phyloP scores from a whole-genome alignment of 2,113 vertebrate species.

The Procavia capensis region DNA sequence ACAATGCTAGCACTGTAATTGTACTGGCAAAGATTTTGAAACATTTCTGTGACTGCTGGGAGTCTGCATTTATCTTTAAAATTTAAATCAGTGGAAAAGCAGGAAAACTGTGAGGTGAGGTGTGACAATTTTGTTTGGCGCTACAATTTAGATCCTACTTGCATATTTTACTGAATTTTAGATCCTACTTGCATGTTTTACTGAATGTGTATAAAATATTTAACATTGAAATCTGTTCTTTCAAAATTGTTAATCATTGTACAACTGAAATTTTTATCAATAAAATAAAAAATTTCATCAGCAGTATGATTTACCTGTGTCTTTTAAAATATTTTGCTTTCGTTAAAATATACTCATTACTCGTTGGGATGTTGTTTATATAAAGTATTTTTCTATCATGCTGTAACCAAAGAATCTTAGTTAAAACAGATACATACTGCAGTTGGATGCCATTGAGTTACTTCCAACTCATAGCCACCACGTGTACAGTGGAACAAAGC shows the following conservation, averaged over 20 bases:
- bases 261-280: not conserved
- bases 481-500: too few species aligned
- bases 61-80: constrained; percentile 28
- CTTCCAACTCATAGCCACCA: too few species aligned
- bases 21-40: not conserved
- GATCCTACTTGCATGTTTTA: not conserved
- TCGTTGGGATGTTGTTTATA: not conserved
- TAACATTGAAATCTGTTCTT: not conserved
- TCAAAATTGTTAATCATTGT: not conserved
- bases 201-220: not conserved
- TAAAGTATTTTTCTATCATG: not conserved
- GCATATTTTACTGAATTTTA: not conserved
- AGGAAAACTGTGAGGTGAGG: not conserved
- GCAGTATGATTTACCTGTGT: not conserved
- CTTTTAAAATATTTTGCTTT: not conserved
- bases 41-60: not conserved
- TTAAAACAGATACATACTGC: not conserved
- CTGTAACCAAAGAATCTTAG: not conserved
- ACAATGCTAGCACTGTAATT: not conserved
- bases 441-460: too few species aligned
- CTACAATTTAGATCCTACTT: not conserved
- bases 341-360: not conserved
- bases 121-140: not conserved
- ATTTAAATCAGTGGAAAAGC: not conserved
- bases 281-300: not conserved